phyloP scores from a whole-genome alignment of 1,140 invertebrate genomes.

The Tribolium madens region DNA sequence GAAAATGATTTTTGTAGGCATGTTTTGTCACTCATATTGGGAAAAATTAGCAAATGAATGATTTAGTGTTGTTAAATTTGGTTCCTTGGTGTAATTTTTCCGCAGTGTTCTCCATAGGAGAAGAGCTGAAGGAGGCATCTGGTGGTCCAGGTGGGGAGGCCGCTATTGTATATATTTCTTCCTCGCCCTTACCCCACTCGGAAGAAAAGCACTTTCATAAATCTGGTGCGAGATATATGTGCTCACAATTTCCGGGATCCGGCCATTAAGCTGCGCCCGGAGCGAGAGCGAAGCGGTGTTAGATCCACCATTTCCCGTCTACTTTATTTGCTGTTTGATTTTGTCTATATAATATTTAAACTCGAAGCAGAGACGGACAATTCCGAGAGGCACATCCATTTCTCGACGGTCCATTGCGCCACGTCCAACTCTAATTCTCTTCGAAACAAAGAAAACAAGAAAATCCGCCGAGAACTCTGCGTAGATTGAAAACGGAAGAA shows the following conservation, averaged over 20 bases:
- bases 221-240: conserved; percentile 88
- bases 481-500: conserved; percentile 69
- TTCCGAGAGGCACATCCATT: conserved; percentile 39
- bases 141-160: conserved; percentile 41
- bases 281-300: conserved; percentile 59
- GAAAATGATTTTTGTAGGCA: too few relatives aligned
- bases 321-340: conserved; percentile 64
- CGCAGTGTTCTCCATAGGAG: neutral
- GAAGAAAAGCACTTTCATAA: conserved; percentile 82
- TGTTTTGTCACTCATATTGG: too few relatives aligned
- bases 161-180: conserved; percentile 60
- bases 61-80: too few relatives aligned
- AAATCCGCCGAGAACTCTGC: conserved; percentile 51
- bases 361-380: conserved; percentile 32
- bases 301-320: conserved; percentile 60
- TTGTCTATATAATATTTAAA: conserved; percentile 59
- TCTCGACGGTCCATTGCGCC: conserved; percentile 33
- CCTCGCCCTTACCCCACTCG: conserved; percentile 56
- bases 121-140: conserved; percentile 21
- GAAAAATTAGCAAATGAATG: too few relatives aligned
- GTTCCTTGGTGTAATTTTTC: too few relatives aligned
- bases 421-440: conserved; percentile 33
- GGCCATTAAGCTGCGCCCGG: conserved; percentile 77
- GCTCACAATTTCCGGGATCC: conserved; percentile 88
- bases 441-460: conserved; percentile 42